phyloP scores from a whole-genome alignment of 2,113 vertebrate genomes.

The Salvelinus alpinus region DNA sequence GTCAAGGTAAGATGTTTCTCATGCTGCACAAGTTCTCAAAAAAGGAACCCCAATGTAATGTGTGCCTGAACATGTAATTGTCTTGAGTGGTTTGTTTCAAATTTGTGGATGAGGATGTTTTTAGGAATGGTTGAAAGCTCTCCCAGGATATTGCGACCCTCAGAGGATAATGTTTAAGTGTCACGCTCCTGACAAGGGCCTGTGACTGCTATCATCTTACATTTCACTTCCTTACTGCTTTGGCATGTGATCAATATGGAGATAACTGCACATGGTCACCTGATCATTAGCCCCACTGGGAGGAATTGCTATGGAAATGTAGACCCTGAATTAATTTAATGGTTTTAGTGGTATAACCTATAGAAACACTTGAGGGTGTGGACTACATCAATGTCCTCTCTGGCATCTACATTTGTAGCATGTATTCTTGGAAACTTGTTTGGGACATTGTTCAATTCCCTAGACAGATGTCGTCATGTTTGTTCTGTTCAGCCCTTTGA shows the following conservation, averaged over 20 bases:
- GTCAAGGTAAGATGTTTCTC: conserved; percentile 83
- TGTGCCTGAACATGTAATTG: background rate
- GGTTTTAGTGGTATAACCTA: background rate
- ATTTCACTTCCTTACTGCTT: conserved; percentile 15
- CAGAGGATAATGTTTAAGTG: background rate
- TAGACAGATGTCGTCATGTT: conserved; percentile 13
- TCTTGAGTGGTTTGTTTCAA: background rate
- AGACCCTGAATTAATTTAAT: background rate
- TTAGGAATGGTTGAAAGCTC: no score
- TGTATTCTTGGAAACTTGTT: conserved; percentile 23
- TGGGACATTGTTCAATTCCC: background rate
- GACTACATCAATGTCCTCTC: background rate
- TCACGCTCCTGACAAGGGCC: background rate
- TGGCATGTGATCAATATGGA: background rate
- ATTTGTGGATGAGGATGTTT: background rate
- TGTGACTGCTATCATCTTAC: background rate
- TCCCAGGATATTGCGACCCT: background rate
- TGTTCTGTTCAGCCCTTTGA: conserved; percentile 36
- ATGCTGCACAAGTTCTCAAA: background rate
- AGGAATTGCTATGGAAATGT: background rate
- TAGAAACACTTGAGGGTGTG: no score
- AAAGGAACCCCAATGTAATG: background rate
- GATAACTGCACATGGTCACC: background rate
- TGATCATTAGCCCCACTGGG: background rate
- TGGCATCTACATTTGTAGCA: background rate